phyloP scores from a whole-genome alignment of 1,140 invertebrate species.

The Drosophila grimshawi region DNA sequence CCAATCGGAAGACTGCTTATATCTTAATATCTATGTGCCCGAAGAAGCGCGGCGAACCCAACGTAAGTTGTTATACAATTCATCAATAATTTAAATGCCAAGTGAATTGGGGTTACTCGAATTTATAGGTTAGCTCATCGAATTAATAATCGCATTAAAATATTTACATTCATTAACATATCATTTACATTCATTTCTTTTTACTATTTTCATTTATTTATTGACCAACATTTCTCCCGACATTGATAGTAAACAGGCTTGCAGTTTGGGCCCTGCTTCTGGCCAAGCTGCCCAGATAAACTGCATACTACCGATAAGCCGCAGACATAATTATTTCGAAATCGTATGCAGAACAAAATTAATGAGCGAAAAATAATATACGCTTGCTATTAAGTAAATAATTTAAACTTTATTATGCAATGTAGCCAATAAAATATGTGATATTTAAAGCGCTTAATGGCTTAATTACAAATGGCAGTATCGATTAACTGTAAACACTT shows the following conservation, averaged over 20 bases:
- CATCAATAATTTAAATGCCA: neutral
- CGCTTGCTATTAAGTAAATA: neutral
- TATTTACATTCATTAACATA: too few species aligned
- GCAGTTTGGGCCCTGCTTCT: too few species aligned
- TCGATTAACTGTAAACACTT: neutral
- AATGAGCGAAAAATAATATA: too few species aligned
- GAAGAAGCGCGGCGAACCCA: conserved; percentile 66
- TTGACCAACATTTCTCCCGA: too few species aligned
- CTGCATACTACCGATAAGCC: too few species aligned
- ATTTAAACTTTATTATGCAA: neutral
- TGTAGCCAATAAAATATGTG: neutral
- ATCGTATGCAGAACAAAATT: too few species aligned
- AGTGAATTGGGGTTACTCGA: neutral
- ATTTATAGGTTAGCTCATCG: neutral
- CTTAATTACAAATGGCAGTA: neutral
- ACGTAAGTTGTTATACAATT: conserved; percentile 80
- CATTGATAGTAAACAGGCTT: too few species aligned
- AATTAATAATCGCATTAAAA: neutral
- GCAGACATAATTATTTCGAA: too few species aligned
- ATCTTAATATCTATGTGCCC: conserved; percentile 98
- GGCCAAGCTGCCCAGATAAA: too few species aligned
- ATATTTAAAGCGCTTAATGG: neutral
- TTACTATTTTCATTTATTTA: too few species aligned
- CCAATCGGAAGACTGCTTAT: conserved; percentile 98
- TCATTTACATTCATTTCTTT: too few species aligned